These are phyloP conservation scores for Medauroidea extradentata DNA, from an alignment of 1,140 invertebrate species.

Conservation along the genomic window DNA sequence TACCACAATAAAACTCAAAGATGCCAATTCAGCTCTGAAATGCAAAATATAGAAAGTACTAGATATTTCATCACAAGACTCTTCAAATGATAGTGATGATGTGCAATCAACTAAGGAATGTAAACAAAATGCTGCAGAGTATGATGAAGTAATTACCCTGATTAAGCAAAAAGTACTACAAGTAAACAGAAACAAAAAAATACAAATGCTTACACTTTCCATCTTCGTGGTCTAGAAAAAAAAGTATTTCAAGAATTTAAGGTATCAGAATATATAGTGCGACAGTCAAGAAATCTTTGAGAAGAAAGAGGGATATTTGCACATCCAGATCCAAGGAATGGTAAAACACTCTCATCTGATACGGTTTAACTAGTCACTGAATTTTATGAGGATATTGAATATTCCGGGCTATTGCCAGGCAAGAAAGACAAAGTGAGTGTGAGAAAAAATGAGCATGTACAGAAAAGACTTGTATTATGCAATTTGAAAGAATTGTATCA, in stretches of 20 bases:
- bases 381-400: conserved; percentile 20
- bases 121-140: not conserved
- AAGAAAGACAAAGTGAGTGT: conserved; percentile 4
- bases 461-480: not conserved
- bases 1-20: too few species aligned
- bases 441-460: not conserved
- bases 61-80: too few species aligned
- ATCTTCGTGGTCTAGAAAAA: conserved; percentile 10
- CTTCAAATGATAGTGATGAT: too few species aligned
- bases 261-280: conserved; percentile 7
- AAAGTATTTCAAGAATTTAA: conserved; percentile 5
- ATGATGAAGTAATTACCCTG: conserved; percentile 4
- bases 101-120: too few species aligned
- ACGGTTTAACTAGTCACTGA: conserved; percentile 10
- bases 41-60: too few species aligned
- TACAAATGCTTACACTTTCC: conserved; percentile 12
- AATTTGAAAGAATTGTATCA: conserved; percentile 9
- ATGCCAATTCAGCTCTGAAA: too few species aligned
- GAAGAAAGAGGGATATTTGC: conserved; percentile 15
- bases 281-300: conserved; percentile 8
- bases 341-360: conserved; percentile 11
- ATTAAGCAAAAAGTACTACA: conserved; percentile 2
- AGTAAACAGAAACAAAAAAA: not conserved
- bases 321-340: conserved; percentile 9
- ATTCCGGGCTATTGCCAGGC: conserved; percentile 14